A percentile compares a stretch with the other conserved stretches of the same genome.
Conservation (phyloP, 2,888 invertebrate species). For the Galerucella calmariensis region DNA sequence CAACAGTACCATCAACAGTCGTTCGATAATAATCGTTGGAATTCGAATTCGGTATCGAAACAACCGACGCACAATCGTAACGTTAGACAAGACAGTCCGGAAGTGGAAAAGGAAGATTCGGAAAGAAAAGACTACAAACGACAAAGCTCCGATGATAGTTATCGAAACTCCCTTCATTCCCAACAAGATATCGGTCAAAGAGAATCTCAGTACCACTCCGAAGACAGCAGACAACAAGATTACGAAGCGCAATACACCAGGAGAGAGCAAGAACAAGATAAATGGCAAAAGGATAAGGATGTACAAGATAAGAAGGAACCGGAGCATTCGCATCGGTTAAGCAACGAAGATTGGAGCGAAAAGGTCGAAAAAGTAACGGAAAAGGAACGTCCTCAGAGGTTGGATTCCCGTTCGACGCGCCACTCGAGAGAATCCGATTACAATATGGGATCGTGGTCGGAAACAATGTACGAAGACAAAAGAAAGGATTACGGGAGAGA, state of each 20-base stretch:
- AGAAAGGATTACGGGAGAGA: slow-evolving; percentile 57
- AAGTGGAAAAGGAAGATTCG: slow-evolving; percentile 52
- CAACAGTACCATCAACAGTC: slow-evolving; percentile 49
- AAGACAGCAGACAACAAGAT: slow-evolving; percentile 56
- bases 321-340: slow-evolving; percentile 27
- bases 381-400: slow-evolving; percentile 67
- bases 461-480: slow-evolving; percentile 62
- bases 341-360: slow-evolving; percentile 56
- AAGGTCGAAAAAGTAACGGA: slow-evolving; percentile 56
- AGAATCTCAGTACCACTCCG: slow-evolving; percentile 32
- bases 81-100: slow-evolving; percentile 50
- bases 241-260: slow-evolving; percentile 58
- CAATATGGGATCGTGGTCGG: slow-evolving; percentile 65
- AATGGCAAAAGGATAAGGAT: slow-evolving; percentile 44
- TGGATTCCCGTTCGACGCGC: slow-evolving; percentile 69
- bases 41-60: slow-evolving; percentile 42
- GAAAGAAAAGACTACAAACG: slow-evolving; percentile 59
- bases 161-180: slow-evolving; percentile 54
- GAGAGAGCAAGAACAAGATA: slow-evolving; percentile 50
- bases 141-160: slow-evolving; percentile 58
- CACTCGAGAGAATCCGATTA: slow-evolving; percentile 67
- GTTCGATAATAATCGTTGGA: slow-evolving; percentile 50
- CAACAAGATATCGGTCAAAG: slow-evolving; percentile 48
- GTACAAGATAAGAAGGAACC: slow-evolving; percentile 41
- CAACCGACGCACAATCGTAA: slow-evolving; percentile 42